Evolutionary conservation across 2,113 vertebrate genomes (phyloP).

Genomic region (Calonectris borealis): DNA sequence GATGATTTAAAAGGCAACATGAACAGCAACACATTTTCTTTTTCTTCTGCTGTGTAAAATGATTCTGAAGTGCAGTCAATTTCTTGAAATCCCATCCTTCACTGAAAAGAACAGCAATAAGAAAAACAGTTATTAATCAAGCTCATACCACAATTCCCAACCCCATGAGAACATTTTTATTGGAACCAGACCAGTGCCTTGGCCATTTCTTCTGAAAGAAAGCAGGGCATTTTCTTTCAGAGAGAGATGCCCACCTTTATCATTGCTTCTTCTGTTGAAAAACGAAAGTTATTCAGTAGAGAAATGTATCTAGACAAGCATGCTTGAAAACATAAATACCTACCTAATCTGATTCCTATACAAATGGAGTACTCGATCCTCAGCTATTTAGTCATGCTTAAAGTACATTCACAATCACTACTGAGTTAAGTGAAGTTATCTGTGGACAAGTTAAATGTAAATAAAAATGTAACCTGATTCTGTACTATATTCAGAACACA

Average conservation of each 20-base stretch:
- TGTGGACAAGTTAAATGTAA: neutral
- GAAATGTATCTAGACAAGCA: neutral
- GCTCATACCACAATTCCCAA: neutral
- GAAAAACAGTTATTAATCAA: neutral
- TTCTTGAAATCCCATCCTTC: neutral
- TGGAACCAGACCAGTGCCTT: neutral
- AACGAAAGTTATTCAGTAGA: neutral
- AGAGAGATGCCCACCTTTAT: neutral
- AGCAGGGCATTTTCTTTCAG: neutral
- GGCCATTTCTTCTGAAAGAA: neutral
- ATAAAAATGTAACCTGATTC: neutral
- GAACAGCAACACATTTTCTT: neutral
- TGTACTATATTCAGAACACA: neutral
- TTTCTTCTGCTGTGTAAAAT: neutral
- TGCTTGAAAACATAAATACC: neutral
- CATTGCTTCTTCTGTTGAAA: neutral
- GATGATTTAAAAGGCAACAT: neutral
- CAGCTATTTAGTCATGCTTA: neutral
- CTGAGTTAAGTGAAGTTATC: neutral
- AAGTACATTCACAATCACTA: neutral
- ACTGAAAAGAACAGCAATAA: conserved; percentile 34
- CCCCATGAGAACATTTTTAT: neutral
- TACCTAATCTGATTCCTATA: neutral
- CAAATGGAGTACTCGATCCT: neutral
- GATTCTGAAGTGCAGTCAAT: neutral